These are phyloP conservation scores for Drosophila pseudoobscura DNA, from an alignment of 1,140 invertebrate species.

Conservation along the genomic window DNA sequence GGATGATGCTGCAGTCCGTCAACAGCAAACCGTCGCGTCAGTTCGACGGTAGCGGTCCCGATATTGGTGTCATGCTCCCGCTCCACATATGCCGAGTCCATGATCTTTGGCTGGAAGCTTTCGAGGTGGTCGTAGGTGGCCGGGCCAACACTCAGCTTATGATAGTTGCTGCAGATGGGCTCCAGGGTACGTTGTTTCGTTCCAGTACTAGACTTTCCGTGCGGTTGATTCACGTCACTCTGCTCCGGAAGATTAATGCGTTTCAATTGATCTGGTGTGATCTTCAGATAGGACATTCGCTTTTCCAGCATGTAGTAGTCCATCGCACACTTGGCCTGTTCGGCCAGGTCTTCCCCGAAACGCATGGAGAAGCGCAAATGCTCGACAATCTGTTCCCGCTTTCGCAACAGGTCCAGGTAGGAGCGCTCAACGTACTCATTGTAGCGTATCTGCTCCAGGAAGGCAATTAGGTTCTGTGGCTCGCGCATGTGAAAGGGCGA, in stretches of 20 bases:
- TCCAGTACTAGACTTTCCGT: conserved; percentile 17
- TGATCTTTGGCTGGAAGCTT: conserved; percentile 88
- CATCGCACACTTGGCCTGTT: conserved; percentile 77
- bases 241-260: conserved; percentile 68
- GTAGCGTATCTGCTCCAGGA: conserved; percentile 91
- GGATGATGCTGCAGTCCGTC: conserved; percentile 88
- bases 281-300: conserved; percentile 66
- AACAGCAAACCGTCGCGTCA: conserved; percentile 72
- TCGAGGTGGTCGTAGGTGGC: conserved; percentile 90
- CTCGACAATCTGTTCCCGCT: conserved; percentile 72
- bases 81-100: conserved; percentile 86
- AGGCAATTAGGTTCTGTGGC: conserved; percentile 91
- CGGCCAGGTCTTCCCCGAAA: conserved; percentile 72
- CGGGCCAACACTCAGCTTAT: conserved; percentile 81
- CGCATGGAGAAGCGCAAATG: conserved; percentile 72
- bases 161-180: conserved; percentile 87
- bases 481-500: conserved; percentile 91
- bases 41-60: conserved; percentile 87
- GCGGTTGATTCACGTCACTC: conserved; percentile 29
- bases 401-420: conserved; percentile 66
- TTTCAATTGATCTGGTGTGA: conserved; percentile 66
- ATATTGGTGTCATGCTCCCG: conserved; percentile 86
- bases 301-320: conserved; percentile 74
- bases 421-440: conserved; percentile 74
- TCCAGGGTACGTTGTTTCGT: conserved; percentile 45